Evolutionary conservation across 1,140 invertebrate genomes (phyloP).

Genomic region (Sarcophaga bullata): DNA sequence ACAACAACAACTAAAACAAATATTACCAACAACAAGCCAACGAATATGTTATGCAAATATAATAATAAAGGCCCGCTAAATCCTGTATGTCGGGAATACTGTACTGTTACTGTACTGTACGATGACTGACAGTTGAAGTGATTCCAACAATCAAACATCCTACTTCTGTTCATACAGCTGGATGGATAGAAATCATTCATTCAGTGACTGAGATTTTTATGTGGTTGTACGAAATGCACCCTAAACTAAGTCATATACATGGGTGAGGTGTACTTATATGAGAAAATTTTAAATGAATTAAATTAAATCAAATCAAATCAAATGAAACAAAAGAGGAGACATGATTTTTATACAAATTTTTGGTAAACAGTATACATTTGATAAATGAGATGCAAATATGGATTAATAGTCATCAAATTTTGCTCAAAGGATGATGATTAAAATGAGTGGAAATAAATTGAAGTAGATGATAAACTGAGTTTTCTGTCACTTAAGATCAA

Average conservation of each 20-base stretch:
- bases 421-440: not conserved
- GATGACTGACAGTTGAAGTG: conserved; percentile 37
- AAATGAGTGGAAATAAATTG: not conserved
- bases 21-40: not conserved
- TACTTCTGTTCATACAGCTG: conserved; percentile 8
- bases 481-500: too few relatives aligned
- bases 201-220: not conserved
- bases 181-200: not conserved
- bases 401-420: too few relatives aligned
- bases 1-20: not conserved
- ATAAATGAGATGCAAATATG: too few relatives aligned
- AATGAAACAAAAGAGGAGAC: not conserved
- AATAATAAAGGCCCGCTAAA: not conserved
- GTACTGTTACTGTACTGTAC: not conserved
- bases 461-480: too few relatives aligned
- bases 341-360: too few relatives aligned
- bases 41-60: not conserved
- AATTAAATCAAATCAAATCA: not conserved
- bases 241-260: not conserved
- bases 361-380: too few relatives aligned
- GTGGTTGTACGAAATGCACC: not conserved
- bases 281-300: too few relatives aligned
- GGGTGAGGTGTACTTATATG: too few relatives aligned
- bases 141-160: conserved; percentile 27
- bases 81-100: conserved; percentile 2